These are phyloP conservation scores for Trichonephila clavata DNA, from an alignment of 1,140 invertebrate species.

Conservation along the genomic window DNA sequence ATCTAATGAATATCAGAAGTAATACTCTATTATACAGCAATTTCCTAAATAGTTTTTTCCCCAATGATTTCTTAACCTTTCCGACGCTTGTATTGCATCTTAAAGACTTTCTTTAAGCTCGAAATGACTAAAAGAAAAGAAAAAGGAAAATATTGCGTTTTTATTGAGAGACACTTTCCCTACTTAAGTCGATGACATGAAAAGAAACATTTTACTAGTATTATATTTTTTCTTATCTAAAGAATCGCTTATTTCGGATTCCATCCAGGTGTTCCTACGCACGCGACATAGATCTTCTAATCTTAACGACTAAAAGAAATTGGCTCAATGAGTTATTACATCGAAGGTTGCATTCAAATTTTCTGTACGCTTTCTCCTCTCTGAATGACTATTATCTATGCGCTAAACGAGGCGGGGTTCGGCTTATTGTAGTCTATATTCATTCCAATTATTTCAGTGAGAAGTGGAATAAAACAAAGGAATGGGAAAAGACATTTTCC, in stretches of 20 bases:
- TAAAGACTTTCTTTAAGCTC: too few relatives aligned
- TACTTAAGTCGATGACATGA: not conserved
- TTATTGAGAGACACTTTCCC: too few relatives aligned
- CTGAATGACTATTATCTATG: not conserved
- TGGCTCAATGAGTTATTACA: conserved; percentile 34
- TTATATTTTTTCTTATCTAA: not conserved
- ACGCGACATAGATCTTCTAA: conserved; percentile 27
- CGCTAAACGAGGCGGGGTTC: not conserved
- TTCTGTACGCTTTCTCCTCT: not conserved
- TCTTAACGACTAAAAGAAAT: conserved; percentile 21
- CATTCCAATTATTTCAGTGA: not conserved
- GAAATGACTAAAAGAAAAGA: too few relatives aligned
- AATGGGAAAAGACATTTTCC: not conserved
- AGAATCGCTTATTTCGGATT: conserved; percentile 20
- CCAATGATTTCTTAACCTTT: too few relatives aligned
- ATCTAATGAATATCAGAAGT: too few relatives aligned
- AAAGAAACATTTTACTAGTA: not conserved
- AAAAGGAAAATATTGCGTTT: too few relatives aligned
- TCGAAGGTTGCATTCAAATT: conserved; percentile 18
- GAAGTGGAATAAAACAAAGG: not conserved
- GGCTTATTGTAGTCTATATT: not conserved
- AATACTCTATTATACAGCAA: too few relatives aligned
- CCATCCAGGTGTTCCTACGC: conserved; percentile 7
- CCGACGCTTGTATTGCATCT: too few relatives aligned
- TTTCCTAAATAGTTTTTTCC: too few relatives aligned